These are phyloP conservation scores for Siniperca knerii DNA, from an alignment of 2,113 vertebrate species.

Conservation along the genomic window DNA sequence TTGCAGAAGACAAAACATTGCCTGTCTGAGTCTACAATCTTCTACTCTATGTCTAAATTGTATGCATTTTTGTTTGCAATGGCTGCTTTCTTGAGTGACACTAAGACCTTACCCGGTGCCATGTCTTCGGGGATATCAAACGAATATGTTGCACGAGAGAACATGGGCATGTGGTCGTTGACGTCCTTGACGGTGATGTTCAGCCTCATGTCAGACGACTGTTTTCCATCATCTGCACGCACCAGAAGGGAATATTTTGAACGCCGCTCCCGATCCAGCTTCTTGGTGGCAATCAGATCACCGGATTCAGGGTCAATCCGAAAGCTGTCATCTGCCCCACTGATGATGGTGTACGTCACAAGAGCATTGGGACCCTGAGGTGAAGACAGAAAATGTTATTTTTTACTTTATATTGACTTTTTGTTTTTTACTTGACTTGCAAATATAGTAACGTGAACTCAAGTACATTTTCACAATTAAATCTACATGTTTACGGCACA, in stretches of 20 bases:
- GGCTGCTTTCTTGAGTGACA: not conserved
- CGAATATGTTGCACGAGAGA: slow-evolving; percentile 92
- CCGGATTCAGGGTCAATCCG: slow-evolving; percentile 95
- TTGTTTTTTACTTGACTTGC: not conserved
- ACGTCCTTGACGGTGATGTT: slow-evolving; percentile 96
- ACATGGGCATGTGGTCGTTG: slow-evolving; percentile 95
- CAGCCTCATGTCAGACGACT: slow-evolving; percentile 94
- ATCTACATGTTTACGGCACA: not conserved
- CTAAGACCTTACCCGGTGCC: slow-evolving; percentile 86
- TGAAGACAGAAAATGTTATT: not conserved
- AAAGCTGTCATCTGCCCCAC: slow-evolving; percentile 96
- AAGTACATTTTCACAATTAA: not conserved
- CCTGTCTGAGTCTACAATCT: not conserved
- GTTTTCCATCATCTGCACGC: slow-evolving; percentile 93
- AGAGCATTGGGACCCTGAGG: slow-evolving; percentile 95
- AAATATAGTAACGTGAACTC: not conserved
- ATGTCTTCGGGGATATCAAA: slow-evolving; percentile 95
- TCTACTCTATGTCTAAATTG: not conserved
- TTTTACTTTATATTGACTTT: no score
- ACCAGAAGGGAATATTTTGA: slow-evolving; percentile 96
- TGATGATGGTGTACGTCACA: slow-evolving; percentile 97
- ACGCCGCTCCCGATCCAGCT: slow-evolving; percentile 93
- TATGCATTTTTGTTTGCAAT: not conserved
- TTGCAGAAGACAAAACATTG: slow-evolving; percentile 44
- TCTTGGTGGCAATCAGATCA: slow-evolving; percentile 92